phyloP scores from a whole-genome alignment of 1,140 invertebrate species.

The Platyscapa corneri region DNA sequence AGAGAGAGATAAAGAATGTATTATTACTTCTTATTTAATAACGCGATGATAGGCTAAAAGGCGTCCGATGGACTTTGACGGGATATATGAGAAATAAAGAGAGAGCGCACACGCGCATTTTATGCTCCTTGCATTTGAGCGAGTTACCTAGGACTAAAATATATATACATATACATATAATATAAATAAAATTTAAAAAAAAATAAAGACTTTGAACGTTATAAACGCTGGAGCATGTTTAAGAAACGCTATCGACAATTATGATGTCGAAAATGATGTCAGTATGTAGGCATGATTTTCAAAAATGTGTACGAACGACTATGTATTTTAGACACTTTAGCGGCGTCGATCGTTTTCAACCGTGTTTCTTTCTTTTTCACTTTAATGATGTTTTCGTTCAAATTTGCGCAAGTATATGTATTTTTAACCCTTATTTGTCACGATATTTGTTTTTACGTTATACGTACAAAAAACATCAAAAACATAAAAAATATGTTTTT shows the following conservation, averaged over 20 bases:
- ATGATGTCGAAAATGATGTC: neutral
- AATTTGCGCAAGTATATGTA: slow-evolving; percentile 12
- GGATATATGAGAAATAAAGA: neutral
- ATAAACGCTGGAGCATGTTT: slow-evolving; percentile 19
- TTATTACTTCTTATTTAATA: slow-evolving; percentile 59
- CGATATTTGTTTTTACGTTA: slow-evolving; percentile 35
- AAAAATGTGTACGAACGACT: slow-evolving; percentile 11
- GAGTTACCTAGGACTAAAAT: slow-evolving; percentile 44
- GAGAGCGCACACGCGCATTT: neutral
- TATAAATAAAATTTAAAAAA: slow-evolving; percentile 21
- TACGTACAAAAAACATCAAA: slow-evolving; percentile 14
- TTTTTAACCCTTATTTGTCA: slow-evolving; percentile 32
- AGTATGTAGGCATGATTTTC: slow-evolving; percentile 26
- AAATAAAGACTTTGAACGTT: slow-evolving; percentile 14
- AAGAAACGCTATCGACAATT: slow-evolving; percentile 8
- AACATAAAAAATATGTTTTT: slow-evolving; percentile 27
- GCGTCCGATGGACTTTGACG: slow-evolving; percentile 26
- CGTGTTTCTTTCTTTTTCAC: slow-evolving; percentile 1
- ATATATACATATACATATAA: slow-evolving; percentile 9
- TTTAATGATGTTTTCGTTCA: slow-evolving; percentile 7
- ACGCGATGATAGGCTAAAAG: slow-evolving; percentile 56
- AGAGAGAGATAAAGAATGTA: slow-evolving; percentile 22
- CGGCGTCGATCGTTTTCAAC: slow-evolving; percentile 47
- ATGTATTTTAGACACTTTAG: slow-evolving; percentile 33
- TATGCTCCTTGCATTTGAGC: slow-evolving; percentile 36